Percentiles rank a stretch among this genome's conserved stretches.
phyloP scores from a whole-genome alignment of 2,797 vertebrate genomes.

The Lacerta agilis region DNA sequence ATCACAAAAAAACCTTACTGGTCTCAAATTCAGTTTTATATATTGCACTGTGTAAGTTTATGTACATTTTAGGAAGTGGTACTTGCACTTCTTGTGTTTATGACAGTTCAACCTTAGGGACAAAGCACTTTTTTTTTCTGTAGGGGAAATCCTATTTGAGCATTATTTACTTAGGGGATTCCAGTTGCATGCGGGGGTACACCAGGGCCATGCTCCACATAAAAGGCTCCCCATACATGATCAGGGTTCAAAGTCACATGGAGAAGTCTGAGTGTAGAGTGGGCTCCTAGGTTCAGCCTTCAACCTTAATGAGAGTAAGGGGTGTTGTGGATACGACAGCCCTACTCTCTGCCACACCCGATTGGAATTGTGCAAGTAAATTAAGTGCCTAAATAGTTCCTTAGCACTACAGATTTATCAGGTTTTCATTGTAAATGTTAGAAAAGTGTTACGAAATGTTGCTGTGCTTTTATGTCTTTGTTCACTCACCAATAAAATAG shows the following conservation, averaged over 20 bases:
- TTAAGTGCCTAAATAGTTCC: no score
- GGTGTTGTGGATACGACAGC: neutral
- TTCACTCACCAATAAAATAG: slow-evolving; percentile 90
- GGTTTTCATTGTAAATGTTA: neutral
- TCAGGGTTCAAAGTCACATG: neutral
- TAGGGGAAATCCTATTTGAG: neutral
- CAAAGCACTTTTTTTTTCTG: neutral
- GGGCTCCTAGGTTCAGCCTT: neutral
- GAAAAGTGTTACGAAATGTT: neutral
- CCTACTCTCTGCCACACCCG: neutral
- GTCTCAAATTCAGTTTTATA: neutral
- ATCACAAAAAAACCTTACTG: neutral
- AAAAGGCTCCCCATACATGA: neutral
- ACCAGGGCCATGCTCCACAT: neutral
- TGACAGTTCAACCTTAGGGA: neutral
- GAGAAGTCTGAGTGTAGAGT: neutral
- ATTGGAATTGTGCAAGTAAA: no score
- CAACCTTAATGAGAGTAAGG: neutral
- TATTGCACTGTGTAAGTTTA: neutral
- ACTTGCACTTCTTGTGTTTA: neutral
- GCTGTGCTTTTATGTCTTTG: neutral
- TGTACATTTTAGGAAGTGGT: neutral
- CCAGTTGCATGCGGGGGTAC: neutral
- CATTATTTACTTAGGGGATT: neutral
- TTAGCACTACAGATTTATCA: neutral